phyloP scores from a whole-genome alignment of 2,888 invertebrate genomes.

The Glyphotaelius pellucidus region DNA sequence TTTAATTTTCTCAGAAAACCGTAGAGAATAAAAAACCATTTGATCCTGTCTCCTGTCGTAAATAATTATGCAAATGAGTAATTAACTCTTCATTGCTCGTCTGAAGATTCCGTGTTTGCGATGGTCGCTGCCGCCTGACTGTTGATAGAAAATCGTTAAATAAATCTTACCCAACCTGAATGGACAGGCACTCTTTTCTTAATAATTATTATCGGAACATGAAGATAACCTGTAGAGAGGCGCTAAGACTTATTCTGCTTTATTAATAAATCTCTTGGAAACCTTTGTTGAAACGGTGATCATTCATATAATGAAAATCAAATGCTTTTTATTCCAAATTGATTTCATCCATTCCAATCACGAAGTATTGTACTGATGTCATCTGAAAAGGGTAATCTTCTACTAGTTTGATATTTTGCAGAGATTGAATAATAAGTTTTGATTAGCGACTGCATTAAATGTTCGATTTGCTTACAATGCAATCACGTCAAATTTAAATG shows the following conservation, averaged over 20 bases:
- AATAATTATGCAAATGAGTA: neutral
- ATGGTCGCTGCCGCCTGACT: neutral
- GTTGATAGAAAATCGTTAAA: neutral
- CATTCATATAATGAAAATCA: neutral
- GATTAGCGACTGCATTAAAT: neutral
- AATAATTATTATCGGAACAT: neutral
- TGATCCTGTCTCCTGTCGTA: neutral
- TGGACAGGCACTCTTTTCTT: neutral
- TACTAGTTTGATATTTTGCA: neutral
- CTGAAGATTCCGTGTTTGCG: neutral
- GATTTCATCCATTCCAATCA: conserved; percentile 9
- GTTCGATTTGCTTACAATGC: neutral
- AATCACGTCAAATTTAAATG: too few relatives aligned
- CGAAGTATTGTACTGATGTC: conserved; percentile 15
- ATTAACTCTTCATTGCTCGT: neutral
- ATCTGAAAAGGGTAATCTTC: neutral
- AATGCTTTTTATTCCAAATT: neutral
- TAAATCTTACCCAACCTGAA: neutral
- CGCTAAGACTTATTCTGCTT: too few relatives aligned
- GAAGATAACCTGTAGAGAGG: neutral
- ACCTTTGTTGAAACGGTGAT: neutral
- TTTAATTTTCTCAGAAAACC: too few relatives aligned
- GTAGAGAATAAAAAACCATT: neutral
- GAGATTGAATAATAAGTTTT: conserved; percentile 7
- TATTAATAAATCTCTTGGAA: neutral